These are phyloP conservation scores for Xylota sylvarum DNA, from an alignment of 2,888 invertebrate species.

Conservation along the genomic window DNA sequence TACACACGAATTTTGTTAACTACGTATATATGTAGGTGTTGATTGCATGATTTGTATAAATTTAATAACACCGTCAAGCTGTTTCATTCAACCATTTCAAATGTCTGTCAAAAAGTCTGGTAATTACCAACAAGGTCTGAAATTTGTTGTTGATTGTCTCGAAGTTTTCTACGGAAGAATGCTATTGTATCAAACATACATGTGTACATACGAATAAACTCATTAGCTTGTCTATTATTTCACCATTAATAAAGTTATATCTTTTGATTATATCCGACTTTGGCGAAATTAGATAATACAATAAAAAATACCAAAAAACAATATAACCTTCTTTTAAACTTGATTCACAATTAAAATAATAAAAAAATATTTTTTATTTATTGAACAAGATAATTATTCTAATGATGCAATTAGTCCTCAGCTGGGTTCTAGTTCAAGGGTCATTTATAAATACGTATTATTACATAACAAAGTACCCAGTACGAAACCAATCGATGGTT, in stretches of 20 bases:
- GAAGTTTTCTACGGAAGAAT: neutral
- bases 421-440: slow-evolving; percentile 53
- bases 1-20: neutral
- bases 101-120: slow-evolving; percentile 8
- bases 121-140: slow-evolving; percentile 4
- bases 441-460: neutral
- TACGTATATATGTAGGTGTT: neutral
- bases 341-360: neutral
- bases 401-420: slow-evolving; percentile 17
- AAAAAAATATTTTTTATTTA: neutral
- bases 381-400: slow-evolving; percentile 1
- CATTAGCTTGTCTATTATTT: slow-evolving; percentile 15
- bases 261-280: slow-evolving; percentile 11
- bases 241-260: neutral
- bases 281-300: neutral
- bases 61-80: neutral
- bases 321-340: neutral
- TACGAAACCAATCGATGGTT: slow-evolving; percentile 7
- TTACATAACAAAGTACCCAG: slow-evolving; percentile 5
- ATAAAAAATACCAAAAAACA: neutral
- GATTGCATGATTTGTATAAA: neutral
- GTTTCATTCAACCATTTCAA: neutral
- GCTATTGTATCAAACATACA: neutral
- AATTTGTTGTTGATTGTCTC: neutral
- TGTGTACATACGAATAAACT: neutral